Evolutionary conservation across 1,140 invertebrate genomes (phyloP), one percentile per base, ranked within the genome.

Genomic region (Apis florea): DNA sequence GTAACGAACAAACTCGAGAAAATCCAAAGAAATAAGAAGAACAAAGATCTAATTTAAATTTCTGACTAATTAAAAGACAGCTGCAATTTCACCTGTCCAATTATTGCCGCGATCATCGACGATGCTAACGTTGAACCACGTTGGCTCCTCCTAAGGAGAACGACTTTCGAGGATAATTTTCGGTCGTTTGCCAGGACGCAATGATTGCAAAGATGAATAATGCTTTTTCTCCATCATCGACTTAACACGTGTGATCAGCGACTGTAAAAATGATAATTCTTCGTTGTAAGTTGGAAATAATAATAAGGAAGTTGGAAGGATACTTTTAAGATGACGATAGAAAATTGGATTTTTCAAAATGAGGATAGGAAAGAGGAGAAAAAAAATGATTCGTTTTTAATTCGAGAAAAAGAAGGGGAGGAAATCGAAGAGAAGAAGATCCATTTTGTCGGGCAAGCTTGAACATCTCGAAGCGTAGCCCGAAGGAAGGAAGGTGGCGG

Each of bases 181-280:
- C 80, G 66, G 74, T 86, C 69, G 85, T 86, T 85, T 78, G 73
- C 69, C 58, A 47, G 15, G 26, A 71, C 58, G 64, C 75, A 73
- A 77, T 85, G 79, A 85, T 85, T 74, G 66, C 79, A 31, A 77
- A 74, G 85, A 64, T 74, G 85, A 83, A 63, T 69, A 66, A 85
- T 79, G 75, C 58, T 70, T 79, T 83, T 84, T 73, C 24, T 11
- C 71, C 68, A 53, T 40, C 19, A 47, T 53, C 24, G n/a, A 19
- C 66, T 61, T 83, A 71, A 73, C 83, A 85, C 79, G 83, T 86
- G 83, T 83, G 74, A 66, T 73, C 80, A 70, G 54, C 21, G 85
- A 70, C 74, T 51, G 47, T 66, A 79, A 86, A 86, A n/a, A n/a
- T n/a, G 54, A 85, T 86, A 86, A 85, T 86, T 73, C 74, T 31